Percentiles rank a stretch among this genome's conserved stretches.
Conservation (phyloP, 2,797 vertebrate species). For the Alca torda region DNA sequence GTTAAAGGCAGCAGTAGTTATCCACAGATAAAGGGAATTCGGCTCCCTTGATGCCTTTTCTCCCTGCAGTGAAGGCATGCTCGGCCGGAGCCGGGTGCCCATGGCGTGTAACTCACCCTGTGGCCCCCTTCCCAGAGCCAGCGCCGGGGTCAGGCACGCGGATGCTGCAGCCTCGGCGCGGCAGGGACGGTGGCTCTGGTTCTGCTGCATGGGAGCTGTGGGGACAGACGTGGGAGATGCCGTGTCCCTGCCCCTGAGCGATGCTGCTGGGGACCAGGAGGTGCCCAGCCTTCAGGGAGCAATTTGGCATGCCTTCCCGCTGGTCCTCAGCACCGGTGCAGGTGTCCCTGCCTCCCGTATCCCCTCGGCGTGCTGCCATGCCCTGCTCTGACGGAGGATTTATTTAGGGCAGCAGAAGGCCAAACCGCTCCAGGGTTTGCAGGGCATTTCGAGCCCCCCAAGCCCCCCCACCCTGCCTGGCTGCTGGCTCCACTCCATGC, state of each 20-base stretch:
- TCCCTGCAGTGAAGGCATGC: neutral
- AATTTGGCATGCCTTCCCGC: neutral
- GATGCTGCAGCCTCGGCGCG: neutral
- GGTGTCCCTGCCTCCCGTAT: neutral
- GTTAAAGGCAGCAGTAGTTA: slow-evolving; percentile 66
- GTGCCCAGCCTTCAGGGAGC: neutral
- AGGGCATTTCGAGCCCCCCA: neutral
- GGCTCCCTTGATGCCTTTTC: slow-evolving; percentile 32
- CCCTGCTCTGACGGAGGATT: neutral
- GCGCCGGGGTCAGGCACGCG: rapidly evolving
- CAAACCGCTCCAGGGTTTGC: neutral
- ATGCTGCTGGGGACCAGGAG: neutral
- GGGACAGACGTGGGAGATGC: neutral
- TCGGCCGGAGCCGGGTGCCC: neutral
- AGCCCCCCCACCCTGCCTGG: rapidly evolving
- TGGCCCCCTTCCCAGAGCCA: neutral
- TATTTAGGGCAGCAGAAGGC: neutral
- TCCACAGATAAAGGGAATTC: slow-evolving; percentile 48
- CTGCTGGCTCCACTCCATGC: neutral
- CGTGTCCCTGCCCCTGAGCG: neutral
- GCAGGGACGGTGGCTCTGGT: neutral
- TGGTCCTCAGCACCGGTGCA: neutral
- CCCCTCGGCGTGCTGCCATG: neutral
- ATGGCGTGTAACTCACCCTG: rapidly evolving
- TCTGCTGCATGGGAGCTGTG: neutral